Evolutionary conservation across 2,888 invertebrate genomes (phyloP).

Genomic region (Pheosia gnoma): DNA sequence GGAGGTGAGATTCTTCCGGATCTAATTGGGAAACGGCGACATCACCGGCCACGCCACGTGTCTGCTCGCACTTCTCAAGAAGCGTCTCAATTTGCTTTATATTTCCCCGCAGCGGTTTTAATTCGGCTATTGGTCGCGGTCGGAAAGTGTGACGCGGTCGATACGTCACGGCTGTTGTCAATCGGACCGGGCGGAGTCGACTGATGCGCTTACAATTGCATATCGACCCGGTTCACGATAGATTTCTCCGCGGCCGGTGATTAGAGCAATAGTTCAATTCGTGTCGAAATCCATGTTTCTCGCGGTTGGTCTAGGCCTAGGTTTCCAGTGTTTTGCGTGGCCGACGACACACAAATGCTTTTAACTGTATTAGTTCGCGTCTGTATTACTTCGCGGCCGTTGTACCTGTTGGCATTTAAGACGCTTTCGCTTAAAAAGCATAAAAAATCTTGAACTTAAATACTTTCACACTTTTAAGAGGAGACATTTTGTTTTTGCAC

Average conservation of each 20-base stretch:
- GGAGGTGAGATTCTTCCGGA: constrained; percentile 70
- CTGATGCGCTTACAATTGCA: constrained; percentile 67
- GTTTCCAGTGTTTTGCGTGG: constrained; percentile 22
- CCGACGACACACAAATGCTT: constrained; percentile 15
- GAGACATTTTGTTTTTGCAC: constrained; percentile 1
- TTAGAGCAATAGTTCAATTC: constrained; percentile 42
- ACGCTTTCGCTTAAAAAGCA: constrained; percentile 22
- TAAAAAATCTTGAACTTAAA: neutral
- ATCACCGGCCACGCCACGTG: constrained; percentile 42
- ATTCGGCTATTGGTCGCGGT: constrained; percentile 57
- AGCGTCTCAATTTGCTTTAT: constrained; percentile 50
- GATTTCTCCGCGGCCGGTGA: constrained; percentile 53
- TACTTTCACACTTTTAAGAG: constrained; percentile 1
- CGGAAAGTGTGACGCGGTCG: constrained; percentile 61
- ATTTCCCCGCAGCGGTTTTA: constrained; percentile 50
- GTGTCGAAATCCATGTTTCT: constrained; percentile 33
- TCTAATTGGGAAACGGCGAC: constrained; percentile 71
- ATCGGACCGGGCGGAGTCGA: constrained; percentile 66
- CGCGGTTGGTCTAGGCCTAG: constrained; percentile 16
- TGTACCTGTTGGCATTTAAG: constrained; percentile 13
- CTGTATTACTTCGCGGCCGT: constrained; percentile 3
- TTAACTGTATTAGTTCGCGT: constrained; percentile 8
- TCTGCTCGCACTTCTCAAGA: constrained; percentile 36
- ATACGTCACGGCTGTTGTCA: constrained; percentile 76
- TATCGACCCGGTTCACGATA: constrained; percentile 65